phyloP scores from a whole-genome alignment of 1,140 invertebrate genomes.

The Lordiphosa mommai region DNA sequence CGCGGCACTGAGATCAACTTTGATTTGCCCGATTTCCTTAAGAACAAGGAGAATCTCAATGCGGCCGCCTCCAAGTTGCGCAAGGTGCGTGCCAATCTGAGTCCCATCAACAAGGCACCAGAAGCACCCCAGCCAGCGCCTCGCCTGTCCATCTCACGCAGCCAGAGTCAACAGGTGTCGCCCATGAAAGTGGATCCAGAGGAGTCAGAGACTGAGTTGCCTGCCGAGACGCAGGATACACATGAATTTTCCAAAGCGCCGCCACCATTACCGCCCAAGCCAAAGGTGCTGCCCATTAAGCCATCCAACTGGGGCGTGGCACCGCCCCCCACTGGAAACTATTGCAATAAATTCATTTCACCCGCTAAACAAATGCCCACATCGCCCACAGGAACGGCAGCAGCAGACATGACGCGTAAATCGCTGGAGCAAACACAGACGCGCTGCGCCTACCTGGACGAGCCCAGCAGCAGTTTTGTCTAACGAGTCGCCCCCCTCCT shows the following conservation, averaged over 20 bases:
- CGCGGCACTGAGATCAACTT: slow-evolving; percentile 90
- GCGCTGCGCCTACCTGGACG: slow-evolving; percentile 82
- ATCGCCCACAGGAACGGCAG: slow-evolving; percentile 34
- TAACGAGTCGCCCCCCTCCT: slow-evolving; percentile 65
- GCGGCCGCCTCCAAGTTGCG: slow-evolving; percentile 62
- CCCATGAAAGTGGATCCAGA: slow-evolving; percentile 61
- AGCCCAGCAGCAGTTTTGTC: slow-evolving; percentile 84
- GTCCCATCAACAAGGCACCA: slow-evolving; percentile 55
- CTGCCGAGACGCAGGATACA: slow-evolving; percentile 23
- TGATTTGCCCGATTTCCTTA: slow-evolving; percentile 89
- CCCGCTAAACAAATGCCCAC: slow-evolving; percentile 42
- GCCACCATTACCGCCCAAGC: slow-evolving; percentile 82
- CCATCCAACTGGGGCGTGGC: slow-evolving; percentile 81
- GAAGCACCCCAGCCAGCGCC: slow-evolving; percentile 74
- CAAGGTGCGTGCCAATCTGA: slow-evolving; percentile 60
- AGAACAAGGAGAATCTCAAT: slow-evolving; percentile 81
- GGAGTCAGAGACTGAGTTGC: slow-evolving; percentile 42
- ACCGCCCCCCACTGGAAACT: slow-evolving; percentile 34
- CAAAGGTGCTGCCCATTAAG: slow-evolving; percentile 82
- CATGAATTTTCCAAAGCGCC: slow-evolving; percentile 77
- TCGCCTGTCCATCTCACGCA: slow-evolving; percentile 63
- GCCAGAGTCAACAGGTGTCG: slow-evolving; percentile 38
- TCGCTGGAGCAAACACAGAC: slow-evolving; percentile 46
- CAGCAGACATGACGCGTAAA: slow-evolving; percentile 53
- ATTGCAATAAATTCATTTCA: slow-evolving; percentile 63